phyloP scores from a whole-genome alignment of 2,888 invertebrate species.

The Furcula furcula region DNA sequence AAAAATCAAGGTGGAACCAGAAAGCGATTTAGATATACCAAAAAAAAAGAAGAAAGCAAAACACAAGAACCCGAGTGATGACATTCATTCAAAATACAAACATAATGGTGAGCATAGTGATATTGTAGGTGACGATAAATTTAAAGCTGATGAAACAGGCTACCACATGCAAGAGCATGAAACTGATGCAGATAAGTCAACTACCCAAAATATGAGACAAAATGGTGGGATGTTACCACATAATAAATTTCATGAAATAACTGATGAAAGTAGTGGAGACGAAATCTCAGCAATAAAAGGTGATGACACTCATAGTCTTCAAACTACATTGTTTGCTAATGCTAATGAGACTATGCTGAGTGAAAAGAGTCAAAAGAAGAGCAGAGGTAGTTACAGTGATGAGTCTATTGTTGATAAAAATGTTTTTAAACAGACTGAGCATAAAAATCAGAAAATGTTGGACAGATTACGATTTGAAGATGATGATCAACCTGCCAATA shows the following conservation, averaged over 20 bases:
- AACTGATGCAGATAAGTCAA: neutral
- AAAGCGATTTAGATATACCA: constrained; percentile 41
- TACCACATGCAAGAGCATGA: constrained; percentile 7
- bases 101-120: constrained; percentile 10
- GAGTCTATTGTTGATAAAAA: constrained; percentile 1
- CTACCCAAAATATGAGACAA: neutral
- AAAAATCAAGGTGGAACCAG: constrained; percentile 41
- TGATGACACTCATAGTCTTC: constrained; percentile 15
- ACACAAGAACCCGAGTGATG: constrained; percentile 12
- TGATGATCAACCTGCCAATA: constrained; percentile 22
- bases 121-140: constrained; percentile 17
- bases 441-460: constrained; percentile 36
- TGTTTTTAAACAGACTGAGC: constrained; percentile 1
- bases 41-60: constrained; percentile 28
- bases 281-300: constrained; percentile 30
- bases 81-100: constrained; percentile 22
- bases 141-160: constrained; percentile 27
- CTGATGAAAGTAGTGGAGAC: constrained; percentile 11
- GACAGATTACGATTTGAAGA: constrained; percentile 60
- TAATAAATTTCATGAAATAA: constrained; percentile 10
- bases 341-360: constrained; percentile 7
- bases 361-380: constrained; percentile 2
- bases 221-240: constrained; percentile 4
- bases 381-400: constrained; percentile 6
- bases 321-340: constrained; percentile 13